Evolutionary conservation across 2,113 vertebrate species (phyloP), one percentile per base, ranked within the genome.

Genomic region (Trogon melanurus): DNA sequence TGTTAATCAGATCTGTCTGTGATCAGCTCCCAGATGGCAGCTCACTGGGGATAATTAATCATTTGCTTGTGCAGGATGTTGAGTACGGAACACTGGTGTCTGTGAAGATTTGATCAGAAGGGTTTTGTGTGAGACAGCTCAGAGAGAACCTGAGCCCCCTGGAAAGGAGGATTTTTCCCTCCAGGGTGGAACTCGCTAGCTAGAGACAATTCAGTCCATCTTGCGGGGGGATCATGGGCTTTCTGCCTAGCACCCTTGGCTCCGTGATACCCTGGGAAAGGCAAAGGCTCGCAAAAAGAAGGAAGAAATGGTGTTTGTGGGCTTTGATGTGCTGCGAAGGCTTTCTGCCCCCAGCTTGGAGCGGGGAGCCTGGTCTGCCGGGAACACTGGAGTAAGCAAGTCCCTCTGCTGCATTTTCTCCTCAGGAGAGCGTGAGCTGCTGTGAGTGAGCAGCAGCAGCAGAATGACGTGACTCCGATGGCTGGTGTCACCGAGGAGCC

Each of bases 11-110:
- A 50, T 73, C 81, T 47, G 5, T 57, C 75, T 0, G 0, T 7
- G 38, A 78, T 71, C 16, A 4, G 45, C 79, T 89, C 91, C 26
- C 88, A 94, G 92, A 94, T 88, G 92, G 88, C 82, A 89, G 9
- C 88, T 89, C 71, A 2, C 72, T 34, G 79, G 75, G 69, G 44
- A 81, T 70, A 74, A 92, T 93, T 70, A 78, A 64, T 84, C 60
- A n/a, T 71, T 74, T 83, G 36, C 78, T 90, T 1, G 0, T 29
- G 72, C 72, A 62, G 91, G 83, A 67, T 60, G 60, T 21, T 16
- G 67, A 27, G n/a, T 29, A 19, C 21, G 79, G 69, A 80, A 56
- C 3, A 10, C 19, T 3, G 2, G 32, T 16, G 64, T 23, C 88
- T 51, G 34, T 26, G 6, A 53, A 67, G 79, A 80, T 44, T 53